Conservation (phyloP, 1,140 invertebrate genomes). For the Calosoma granatense region DNA sequence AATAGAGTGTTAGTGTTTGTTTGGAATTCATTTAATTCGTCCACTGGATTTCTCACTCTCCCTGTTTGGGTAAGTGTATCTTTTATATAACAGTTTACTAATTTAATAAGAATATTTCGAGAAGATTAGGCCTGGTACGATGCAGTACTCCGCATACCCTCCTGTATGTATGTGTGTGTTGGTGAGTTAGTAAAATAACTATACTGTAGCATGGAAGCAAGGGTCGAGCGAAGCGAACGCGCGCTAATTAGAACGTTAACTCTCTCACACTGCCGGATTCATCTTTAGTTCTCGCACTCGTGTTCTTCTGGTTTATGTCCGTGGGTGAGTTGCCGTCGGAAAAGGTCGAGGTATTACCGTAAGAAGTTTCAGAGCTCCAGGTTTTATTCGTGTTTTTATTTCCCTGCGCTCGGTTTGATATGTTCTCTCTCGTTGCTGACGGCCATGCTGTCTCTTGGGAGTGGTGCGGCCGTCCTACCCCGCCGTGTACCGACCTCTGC, state of each 20-base stretch:
- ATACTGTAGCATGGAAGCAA: too few relatives aligned
- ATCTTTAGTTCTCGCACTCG: too few relatives aligned
- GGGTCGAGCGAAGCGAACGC: too few relatives aligned
- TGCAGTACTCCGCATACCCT: too few relatives aligned
- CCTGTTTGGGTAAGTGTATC: not conserved
- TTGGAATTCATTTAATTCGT: not conserved
- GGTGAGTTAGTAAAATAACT: too few relatives aligned
- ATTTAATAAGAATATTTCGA: not conserved
- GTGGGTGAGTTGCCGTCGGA: not conserved
- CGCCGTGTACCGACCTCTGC: conserved; percentile 7
- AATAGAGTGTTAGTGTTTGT: not conserved
- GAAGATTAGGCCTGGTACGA: not conserved
- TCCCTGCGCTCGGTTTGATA: conserved; percentile 9
- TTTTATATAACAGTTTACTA: not conserved
- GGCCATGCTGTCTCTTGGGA: conserved; percentile 15
- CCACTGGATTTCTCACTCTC: not conserved
- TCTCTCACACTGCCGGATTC: too few relatives aligned
- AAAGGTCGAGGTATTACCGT: not conserved
- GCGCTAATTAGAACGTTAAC: too few relatives aligned
- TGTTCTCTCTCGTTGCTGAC: conserved; percentile 2
- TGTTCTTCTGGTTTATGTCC: too few relatives aligned
- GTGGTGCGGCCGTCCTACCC: not conserved
- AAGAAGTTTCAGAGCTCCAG: conserved; percentile 1
- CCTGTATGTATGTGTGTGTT: too few relatives aligned
- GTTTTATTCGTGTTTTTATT: conserved; percentile 17